phyloP scores from a whole-genome alignment of 2,797 vertebrate species.

The Loriculus beryllinus region DNA sequence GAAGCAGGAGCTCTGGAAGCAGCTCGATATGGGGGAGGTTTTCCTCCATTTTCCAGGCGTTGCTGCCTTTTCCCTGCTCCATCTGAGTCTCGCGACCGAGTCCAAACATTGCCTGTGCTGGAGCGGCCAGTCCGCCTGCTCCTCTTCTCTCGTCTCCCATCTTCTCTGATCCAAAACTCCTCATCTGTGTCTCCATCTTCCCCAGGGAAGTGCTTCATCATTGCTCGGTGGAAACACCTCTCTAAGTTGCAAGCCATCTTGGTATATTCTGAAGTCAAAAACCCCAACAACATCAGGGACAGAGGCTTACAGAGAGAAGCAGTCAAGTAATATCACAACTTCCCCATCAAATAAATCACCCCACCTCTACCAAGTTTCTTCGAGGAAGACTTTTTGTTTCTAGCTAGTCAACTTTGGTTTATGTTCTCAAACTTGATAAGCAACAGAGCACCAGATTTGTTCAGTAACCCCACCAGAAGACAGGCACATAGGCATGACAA shows the following conservation, averaged over 20 bases:
- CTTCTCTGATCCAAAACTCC: conserved; percentile 88
- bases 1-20: conserved; percentile 71
- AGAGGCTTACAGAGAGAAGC: not conserved
- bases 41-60: conserved; percentile 76
- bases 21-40: conserved; percentile 70
- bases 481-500: conserved; percentile 6
- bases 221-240: conserved; percentile 91
- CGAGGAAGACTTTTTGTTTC: not conserved
- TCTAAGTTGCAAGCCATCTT: conserved; percentile 96
- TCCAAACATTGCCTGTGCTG: conserved; percentile 72
- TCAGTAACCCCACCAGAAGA: not conserved
- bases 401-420: not conserved
- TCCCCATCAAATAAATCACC: not conserved
- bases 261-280: conserved; percentile 85
- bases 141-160: conserved; percentile 90
- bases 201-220: conserved; percentile 94
- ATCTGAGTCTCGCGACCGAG: conserved; percentile 75
- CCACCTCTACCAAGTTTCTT: not conserved
- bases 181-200: conserved; percentile 97
- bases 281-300: not conserved
- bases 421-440: not conserved
- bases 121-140: conserved; percentile 80
- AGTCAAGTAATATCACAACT: not conserved
- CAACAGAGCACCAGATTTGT: not conserved
- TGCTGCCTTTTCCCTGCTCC: conserved; percentile 78